Evolutionary conservation across 1,140 invertebrate genomes (phyloP).

Genomic region (Drosophila navojoa): DNA sequence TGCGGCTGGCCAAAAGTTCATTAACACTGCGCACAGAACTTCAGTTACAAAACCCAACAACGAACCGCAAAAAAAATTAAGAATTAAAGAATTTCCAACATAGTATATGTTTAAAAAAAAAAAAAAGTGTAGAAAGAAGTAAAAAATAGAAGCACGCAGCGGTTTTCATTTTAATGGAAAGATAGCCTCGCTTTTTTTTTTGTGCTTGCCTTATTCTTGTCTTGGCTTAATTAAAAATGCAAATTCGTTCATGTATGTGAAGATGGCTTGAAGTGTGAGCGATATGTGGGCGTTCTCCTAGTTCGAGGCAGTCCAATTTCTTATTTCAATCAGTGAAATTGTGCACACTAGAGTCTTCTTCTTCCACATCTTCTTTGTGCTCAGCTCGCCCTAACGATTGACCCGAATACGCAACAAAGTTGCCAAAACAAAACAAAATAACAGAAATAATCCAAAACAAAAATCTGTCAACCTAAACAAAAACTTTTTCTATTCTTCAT

Average conservation of each 20-base stretch:
- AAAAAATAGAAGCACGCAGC: constrained; percentile 48
- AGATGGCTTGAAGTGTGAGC: constrained; percentile 10
- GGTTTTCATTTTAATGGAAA: constrained; percentile 60
- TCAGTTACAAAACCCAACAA: constrained; percentile 1
- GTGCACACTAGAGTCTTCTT: not conserved
- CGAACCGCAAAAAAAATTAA: constrained; percentile 4
- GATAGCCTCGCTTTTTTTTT: constrained; percentile 29
- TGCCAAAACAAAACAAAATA: not conserved
- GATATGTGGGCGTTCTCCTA: constrained; percentile 27
- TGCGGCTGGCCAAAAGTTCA: constrained; percentile 70
- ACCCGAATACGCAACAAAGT: constrained; percentile 24
- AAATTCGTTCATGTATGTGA: constrained; percentile 51
- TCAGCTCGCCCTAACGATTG: constrained; percentile 41
- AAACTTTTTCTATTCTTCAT: constrained; percentile 57
- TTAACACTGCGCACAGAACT: constrained; percentile 55
- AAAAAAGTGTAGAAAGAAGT: not conserved
- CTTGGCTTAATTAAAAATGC: constrained; percentile 62
- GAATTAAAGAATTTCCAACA: constrained; percentile 1
- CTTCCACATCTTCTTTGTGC: not conserved
- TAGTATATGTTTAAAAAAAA: not conserved
- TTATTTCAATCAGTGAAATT: constrained; percentile 36
- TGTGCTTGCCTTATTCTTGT: not conserved
- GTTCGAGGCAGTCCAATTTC: constrained; percentile 39
- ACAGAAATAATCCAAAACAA: not conserved
- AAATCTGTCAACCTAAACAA: constrained; percentile 13